Conservation (phyloP, 2,797 vertebrate species). For the Philypnodon macrostomus region DNA sequence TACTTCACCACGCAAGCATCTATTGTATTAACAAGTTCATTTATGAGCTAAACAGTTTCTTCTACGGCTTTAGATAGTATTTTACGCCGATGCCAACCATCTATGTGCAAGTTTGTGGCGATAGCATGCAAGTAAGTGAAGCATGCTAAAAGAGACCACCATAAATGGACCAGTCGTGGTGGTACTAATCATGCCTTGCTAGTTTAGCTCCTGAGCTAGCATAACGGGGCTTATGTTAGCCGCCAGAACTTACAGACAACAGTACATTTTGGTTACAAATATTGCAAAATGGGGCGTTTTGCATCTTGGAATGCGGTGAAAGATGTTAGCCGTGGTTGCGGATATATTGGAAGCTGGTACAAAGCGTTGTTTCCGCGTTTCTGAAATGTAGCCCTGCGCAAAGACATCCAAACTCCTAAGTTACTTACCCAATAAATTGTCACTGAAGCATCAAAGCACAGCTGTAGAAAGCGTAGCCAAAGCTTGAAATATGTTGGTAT, state of each 20-base stretch:
- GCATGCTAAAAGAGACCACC: constrained; percentile 43
- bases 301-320: constrained; percentile 1
- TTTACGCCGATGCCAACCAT: neutral
- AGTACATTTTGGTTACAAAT: neutral
- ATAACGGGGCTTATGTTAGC: constrained; percentile 1
- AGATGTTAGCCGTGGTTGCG: constrained; percentile 4
- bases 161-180: constrained; percentile 56
- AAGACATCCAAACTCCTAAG: constrained; percentile 18
- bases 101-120: constrained; percentile 6
- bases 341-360: constrained; percentile 9
- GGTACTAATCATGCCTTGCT: constrained; percentile 37
- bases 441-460: constrained; percentile 63
- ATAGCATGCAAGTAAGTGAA: constrained; percentile 9
- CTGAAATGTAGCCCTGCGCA: constrained; percentile 42
- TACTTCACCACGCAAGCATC: constrained; percentile 1
- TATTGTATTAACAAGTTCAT: too few species aligned
- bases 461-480: constrained; percentile 26
- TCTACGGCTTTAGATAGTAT: neutral
- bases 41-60: too few species aligned
- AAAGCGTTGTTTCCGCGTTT: constrained; percentile 16
- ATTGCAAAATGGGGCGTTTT: neutral
- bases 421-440: constrained; percentile 65
- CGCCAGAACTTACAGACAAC: neutral
- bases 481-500: constrained; percentile 24
- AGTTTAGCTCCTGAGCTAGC: constrained; percentile 61